Percentiles rank a stretch among this genome's conserved stretches.
Conservation (phyloP, 2,113 vertebrate species). For the Brachirus orientalis region DNA sequence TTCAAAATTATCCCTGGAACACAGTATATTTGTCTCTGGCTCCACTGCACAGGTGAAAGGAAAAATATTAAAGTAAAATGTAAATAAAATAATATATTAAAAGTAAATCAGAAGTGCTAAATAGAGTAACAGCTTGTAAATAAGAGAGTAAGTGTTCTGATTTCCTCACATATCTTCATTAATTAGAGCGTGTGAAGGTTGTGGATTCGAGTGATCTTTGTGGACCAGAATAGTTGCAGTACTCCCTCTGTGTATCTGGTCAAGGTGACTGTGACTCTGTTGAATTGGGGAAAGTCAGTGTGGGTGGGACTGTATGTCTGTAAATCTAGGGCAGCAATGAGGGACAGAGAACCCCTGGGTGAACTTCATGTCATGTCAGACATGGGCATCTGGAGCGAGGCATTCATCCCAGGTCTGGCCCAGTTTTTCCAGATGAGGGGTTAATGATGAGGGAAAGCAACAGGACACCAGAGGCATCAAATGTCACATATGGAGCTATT, state of each 20-base stretch:
- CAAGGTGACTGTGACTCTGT: slow-evolving; percentile 40
- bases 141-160: neutral
- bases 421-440: slow-evolving; percentile 3
- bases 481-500: slow-evolving; percentile 17
- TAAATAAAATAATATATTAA: neutral
- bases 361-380: slow-evolving; percentile 18
- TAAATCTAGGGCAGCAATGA: slow-evolving; percentile 36
- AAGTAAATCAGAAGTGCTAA: no score
- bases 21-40: no score
- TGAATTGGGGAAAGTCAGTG: neutral
- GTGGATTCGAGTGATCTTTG: neutral
- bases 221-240: slow-evolving; percentile 49
- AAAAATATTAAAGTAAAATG: no score
- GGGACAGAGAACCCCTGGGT: slow-evolving; percentile 17
- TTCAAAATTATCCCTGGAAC: no score
- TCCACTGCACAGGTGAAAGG: neutral
- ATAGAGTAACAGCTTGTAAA: neutral
- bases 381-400: neutral
- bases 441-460: neutral
- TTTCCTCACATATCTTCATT: neutral
- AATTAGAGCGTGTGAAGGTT: slow-evolving; percentile 2
- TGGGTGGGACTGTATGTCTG: neutral
- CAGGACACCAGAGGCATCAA: neutral
- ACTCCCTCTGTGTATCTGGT: slow-evolving; percentile 19
- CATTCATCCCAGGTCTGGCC: slow-evolving; percentile 16